A percentile compares a stretch with the other conserved stretches of the same genome.
phyloP scores from a whole-genome alignment of 1,140 invertebrate species.

The Drosophila sp. region DNA sequence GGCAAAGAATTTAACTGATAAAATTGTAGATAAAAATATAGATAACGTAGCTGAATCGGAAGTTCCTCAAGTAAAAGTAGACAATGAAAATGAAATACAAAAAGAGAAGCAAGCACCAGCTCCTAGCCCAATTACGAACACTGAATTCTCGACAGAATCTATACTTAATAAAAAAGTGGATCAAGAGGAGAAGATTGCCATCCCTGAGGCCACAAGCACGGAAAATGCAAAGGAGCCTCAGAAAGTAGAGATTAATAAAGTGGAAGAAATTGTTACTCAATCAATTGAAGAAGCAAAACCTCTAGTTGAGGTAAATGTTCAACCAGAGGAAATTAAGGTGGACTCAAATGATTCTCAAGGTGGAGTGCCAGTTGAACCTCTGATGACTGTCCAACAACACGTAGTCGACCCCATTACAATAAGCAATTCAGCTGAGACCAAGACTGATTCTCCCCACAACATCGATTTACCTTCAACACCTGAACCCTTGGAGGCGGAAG shows the following conservation, averaged over 20 bases:
- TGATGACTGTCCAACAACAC: background rate
- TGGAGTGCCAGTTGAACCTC: background rate
- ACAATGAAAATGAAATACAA: background rate
- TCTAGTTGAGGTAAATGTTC: background rate
- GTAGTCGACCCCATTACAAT: background rate
- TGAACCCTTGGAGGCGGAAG: background rate
- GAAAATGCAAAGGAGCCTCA: background rate
- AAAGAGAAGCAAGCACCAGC: background rate
- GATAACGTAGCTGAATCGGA: background rate
- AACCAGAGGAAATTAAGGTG: background rate
- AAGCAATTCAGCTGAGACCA: background rate
- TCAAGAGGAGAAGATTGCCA: background rate
- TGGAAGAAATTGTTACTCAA: background rate
- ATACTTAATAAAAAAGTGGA: background rate
- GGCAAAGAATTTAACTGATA: constrained; percentile 1
- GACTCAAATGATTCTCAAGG: background rate
- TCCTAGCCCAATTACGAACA: background rate
- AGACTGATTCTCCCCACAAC: background rate
- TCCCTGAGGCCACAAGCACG: background rate
- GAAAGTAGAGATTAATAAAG: background rate
- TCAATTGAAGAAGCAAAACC: background rate
- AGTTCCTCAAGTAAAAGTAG: background rate
- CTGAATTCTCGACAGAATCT: background rate
- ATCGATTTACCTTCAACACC: background rate
- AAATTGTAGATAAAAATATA: constrained; percentile 13